Evolutionary conservation across 2,888 invertebrate species (phyloP).

Genomic region (Morpho achilles): DNA sequence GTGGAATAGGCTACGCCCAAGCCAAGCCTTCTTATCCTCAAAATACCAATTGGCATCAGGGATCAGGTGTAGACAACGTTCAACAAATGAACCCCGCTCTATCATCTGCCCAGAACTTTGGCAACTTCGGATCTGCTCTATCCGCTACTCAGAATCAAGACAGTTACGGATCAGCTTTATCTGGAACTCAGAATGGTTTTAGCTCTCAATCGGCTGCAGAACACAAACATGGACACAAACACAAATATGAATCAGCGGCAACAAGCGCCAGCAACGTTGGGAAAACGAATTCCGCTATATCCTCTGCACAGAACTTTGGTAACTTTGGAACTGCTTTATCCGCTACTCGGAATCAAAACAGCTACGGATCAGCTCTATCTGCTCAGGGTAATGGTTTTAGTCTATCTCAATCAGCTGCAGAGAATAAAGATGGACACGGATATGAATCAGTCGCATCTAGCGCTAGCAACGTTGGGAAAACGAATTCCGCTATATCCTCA

Average conservation of each 20-base stretch:
- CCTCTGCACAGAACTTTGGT: slow-evolving; percentile 41
- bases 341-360: slow-evolving; percentile 46
- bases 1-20: slow-evolving; percentile 54
- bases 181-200: slow-evolving; percentile 33
- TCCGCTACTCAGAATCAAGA: slow-evolving; percentile 47
- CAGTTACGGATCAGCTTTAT: slow-evolving; percentile 40
- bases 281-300: slow-evolving; percentile 33
- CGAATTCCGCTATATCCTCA: slow-evolving; percentile 35
- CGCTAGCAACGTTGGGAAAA: slow-evolving; percentile 16
- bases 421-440: slow-evolving; percentile 23
- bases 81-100: slow-evolving; percentile 33
- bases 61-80: slow-evolving; percentile 16
- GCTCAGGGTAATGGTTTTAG: slow-evolving; percentile 35
- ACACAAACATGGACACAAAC: slow-evolving; percentile 14
- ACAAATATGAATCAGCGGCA: slow-evolving; percentile 32
- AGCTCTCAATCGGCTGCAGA: slow-evolving; percentile 18
- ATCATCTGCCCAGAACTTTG: slow-evolving; percentile 39
- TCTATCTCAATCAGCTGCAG: slow-evolving; percentile 14
- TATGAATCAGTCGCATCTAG: slow-evolving; percentile 29
- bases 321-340: slow-evolving; percentile 46
- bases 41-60: slow-evolving; percentile 16
- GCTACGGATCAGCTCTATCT: slow-evolving; percentile 40
- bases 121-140: slow-evolving; percentile 45
- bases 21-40: slow-evolving; percentile 36
- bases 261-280: slow-evolving; percentile 14